Evolutionary conservation across 2,797 vertebrate species (phyloP), one percentile per base, ranked within the genome.

Genomic region (Sebastes iracundus): DNA sequence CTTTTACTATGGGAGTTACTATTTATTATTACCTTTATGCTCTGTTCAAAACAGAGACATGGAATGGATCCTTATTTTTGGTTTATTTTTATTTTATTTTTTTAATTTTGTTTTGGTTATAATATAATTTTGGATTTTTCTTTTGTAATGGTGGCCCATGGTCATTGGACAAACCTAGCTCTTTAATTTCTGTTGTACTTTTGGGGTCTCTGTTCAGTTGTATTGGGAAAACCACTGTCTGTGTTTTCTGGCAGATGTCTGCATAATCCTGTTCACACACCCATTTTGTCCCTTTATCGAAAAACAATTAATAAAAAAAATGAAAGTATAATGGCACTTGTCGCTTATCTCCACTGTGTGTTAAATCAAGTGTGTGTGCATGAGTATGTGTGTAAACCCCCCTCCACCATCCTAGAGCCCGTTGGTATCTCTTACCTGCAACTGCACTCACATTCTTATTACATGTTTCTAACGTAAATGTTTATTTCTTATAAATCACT

Each of bases 281-380:
- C 97, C 98, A 99, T 99, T 99, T 98, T 99, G 97, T 99, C 98
- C 98, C 97, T 99, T 99, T 99, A 99, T 98, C 97, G 96, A 98
- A 98, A 98, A 96, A 97, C 89, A 93, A 93, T 92, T 91, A 94
- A 94, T 93, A 95, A 94, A 93, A 92, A 94, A 93, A 91, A 92
- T 91, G 87, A 94, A 98, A 98, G 96, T 96, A 96, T 96, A 97
- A 94, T 92, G 70, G 79, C 77, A 89, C 82, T 72, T 88, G 88
- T 90, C 46, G 72, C 82, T 87, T 90, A 79, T 90, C 83, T 93
- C 76, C 77, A 80, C 78, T 90, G 63, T 87, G 81, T 88, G 77
- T 81, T 85, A 66, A 81, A 64, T 83, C 7, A 30, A 32, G 53
- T 55, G 49, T 69, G 73, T 77, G 73, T 80, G 82, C 5, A 23